These are phyloP conservation scores for Phoxinus phoxinus DNA, from an alignment of 2,113 vertebrate genomes.

Conservation along the genomic window DNA sequence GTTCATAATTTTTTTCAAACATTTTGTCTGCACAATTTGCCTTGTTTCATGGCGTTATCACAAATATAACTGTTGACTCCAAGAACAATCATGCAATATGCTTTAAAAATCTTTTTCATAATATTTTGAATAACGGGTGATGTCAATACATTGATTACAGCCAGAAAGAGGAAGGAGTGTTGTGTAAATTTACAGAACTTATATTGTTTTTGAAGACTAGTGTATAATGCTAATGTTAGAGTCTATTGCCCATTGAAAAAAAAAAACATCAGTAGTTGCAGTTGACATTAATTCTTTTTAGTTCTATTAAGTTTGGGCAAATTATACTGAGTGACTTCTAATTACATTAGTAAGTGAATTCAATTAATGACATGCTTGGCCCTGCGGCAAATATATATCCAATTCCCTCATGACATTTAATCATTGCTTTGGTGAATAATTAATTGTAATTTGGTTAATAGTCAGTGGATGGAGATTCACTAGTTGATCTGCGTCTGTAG, in stretches of 20 bases:
- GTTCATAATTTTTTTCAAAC: too few species aligned
- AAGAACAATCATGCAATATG: too few species aligned
- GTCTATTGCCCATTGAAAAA: background rate
- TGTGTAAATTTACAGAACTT: background rate
- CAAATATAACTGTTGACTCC: too few species aligned
- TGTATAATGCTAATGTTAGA: background rate
- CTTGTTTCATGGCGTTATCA: too few species aligned
- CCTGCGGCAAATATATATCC: constrained; percentile 21
- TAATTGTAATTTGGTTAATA: constrained; percentile 23
- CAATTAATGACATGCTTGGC: constrained; percentile 14
- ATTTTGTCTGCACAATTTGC: too few species aligned
- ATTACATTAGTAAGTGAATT: constrained; percentile 24
- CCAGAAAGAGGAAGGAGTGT: background rate
- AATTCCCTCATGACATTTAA: constrained; percentile 27
- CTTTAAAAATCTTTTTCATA: too few species aligned
- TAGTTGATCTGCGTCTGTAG: background rate
- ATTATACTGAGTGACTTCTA: constrained; percentile 25
- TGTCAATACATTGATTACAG: background rate
- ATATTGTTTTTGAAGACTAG: background rate
- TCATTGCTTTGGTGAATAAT: constrained; percentile 26
- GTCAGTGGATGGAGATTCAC: background rate
- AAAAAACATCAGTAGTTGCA: background rate
- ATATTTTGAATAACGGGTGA: too few species aligned
- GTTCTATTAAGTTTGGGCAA: constrained; percentile 6
- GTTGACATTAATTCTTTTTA: background rate